phyloP scores from a whole-genome alignment of 2,888 invertebrate genomes.

The Dermolepida albohirtum region DNA sequence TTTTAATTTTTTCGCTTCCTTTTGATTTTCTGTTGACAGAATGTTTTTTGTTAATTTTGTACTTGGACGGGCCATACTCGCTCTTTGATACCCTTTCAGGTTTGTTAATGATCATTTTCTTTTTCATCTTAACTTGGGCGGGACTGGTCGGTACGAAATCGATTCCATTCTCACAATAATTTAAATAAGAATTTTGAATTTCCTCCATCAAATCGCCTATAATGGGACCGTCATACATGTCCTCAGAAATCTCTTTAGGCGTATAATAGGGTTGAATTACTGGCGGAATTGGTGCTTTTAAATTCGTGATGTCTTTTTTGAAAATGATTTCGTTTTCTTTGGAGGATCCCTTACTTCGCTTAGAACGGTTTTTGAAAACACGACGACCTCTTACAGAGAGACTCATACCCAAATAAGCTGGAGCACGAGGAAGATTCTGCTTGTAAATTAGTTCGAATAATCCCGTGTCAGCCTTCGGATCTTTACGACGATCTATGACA shows the following conservation, averaged over 20 bases:
- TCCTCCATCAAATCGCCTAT: slow-evolving; percentile 77
- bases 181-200: slow-evolving; percentile 68
- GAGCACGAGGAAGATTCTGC: slow-evolving; percentile 81
- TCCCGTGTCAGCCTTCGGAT: slow-evolving; percentile 82
- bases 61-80: slow-evolving; percentile 44
- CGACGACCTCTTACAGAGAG: slow-evolving; percentile 76
- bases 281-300: slow-evolving; percentile 61
- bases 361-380: slow-evolving; percentile 66
- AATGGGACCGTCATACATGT: slow-evolving; percentile 73
- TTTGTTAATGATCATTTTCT: slow-evolving; percentile 47
- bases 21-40: slow-evolving; percentile 57
- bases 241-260: slow-evolving; percentile 51
- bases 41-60: slow-evolving; percentile 54
- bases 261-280: slow-evolving; percentile 50
- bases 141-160: slow-evolving; percentile 50
- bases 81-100: slow-evolving; percentile 58
- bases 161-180: slow-evolving; percentile 57
- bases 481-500: slow-evolving; percentile 78
- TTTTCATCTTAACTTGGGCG: slow-evolving; percentile 42
- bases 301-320: slow-evolving; percentile 63
- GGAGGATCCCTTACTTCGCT: slow-evolving; percentile 45
- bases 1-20: slow-evolving; percentile 45
- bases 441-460: slow-evolving; percentile 84
- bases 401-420: slow-evolving; percentile 83
- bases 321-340: slow-evolving; percentile 49